Percentiles rank a stretch among this genome's conserved stretches.
phyloP scores from a whole-genome alignment of 1,140 invertebrate species.

The Heterodera carotae region DNA sequence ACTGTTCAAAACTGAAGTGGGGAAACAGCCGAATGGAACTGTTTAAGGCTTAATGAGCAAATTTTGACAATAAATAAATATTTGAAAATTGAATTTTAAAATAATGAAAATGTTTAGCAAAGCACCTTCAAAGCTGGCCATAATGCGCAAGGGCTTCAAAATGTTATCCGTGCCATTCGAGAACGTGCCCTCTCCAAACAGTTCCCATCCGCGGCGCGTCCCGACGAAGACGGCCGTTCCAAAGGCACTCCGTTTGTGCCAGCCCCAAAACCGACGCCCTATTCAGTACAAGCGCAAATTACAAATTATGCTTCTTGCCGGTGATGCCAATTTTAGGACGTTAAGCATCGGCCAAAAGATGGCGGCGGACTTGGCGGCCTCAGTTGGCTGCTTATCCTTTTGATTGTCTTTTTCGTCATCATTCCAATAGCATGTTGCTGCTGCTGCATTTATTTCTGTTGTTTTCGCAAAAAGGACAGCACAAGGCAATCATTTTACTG shows the following conservation, averaged over 20 bases:
- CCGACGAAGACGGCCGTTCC: slow-evolving; percentile 15
- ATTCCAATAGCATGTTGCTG: slow-evolving; percentile 52
- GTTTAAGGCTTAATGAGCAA: slow-evolving; percentile 9
- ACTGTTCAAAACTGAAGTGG: slow-evolving; percentile 54
- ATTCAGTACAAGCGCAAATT: background rate
- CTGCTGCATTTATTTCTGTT: slow-evolving; percentile 53
- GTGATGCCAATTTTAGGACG: slow-evolving; percentile 8
- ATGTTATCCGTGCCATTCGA: slow-evolving; percentile 59
- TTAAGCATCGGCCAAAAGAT: slow-evolving; percentile 6
- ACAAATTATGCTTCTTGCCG: slow-evolving; percentile 10
- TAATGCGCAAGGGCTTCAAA: slow-evolving; percentile 54
- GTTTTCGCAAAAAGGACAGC: slow-evolving; percentile 41
- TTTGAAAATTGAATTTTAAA: too few species aligned
- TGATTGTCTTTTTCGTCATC: slow-evolving; percentile 44
- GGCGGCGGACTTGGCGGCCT: slow-evolving; percentile 30
- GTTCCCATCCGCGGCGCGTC: slow-evolving; percentile 28
- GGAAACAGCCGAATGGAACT: background rate
- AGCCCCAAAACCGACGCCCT: slow-evolving; percentile 25
- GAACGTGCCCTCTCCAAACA: slow-evolving; percentile 57
- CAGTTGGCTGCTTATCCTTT: slow-evolving; percentile 40
- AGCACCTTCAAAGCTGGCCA: slow-evolving; percentile 48
- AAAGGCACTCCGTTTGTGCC: slow-evolving; percentile 29
- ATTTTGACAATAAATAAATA: background rate
- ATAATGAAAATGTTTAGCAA: slow-evolving; percentile 54
- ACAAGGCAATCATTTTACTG: background rate